phyloP scores from a whole-genome alignment of 2,113 vertebrate species.

The Atherinomorus stipes region DNA sequence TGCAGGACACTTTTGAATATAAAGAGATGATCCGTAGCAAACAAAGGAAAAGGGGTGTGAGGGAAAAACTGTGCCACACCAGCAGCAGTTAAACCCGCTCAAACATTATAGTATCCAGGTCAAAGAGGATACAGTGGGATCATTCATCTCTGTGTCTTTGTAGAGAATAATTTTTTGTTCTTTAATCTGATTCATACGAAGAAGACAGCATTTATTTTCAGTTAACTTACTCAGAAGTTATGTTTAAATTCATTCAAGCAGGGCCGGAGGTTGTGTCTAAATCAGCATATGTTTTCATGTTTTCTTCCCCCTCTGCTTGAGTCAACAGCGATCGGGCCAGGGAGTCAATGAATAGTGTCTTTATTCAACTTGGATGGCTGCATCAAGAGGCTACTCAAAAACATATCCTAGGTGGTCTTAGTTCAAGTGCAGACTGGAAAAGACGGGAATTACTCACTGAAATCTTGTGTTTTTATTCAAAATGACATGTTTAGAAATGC shows the following conservation, averaged over 20 bases:
- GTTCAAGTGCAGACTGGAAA: conserved; percentile 43
- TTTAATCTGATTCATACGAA: conserved; percentile 13
- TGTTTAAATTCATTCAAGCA: conserved; percentile 46
- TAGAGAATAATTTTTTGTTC: neutral
- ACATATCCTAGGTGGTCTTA: conserved; percentile 71
- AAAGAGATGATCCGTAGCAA: conserved; percentile 57
- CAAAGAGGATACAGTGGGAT: neutral
- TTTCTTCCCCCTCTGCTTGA: conserved; percentile 65
- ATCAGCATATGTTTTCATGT: conserved; percentile 75
- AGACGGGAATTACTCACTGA: conserved; percentile 44
- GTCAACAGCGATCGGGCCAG: conserved; percentile 72
- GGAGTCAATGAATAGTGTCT: conserved; percentile 75
- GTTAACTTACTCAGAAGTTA: conserved; percentile 11
- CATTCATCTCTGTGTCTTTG: neutral
- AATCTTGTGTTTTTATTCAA: conserved; percentile 51
- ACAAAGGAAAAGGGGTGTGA: conserved; percentile 54
- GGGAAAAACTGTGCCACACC: conserved; percentile 35
- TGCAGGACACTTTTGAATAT: conserved; percentile 41
- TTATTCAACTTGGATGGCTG: conserved; percentile 63
- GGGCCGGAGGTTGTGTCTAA: conserved; percentile 51
- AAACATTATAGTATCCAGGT: conserved; percentile 19
- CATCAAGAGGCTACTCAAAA: conserved; percentile 52
- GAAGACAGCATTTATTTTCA: conserved; percentile 23
- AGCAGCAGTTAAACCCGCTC: conserved; percentile 16
- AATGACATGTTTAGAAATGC: conserved; percentile 56